These are phyloP conservation scores for Terebella lapidaria DNA, from an alignment of 2,888 invertebrate genomes.

Conservation along the genomic window DNA sequence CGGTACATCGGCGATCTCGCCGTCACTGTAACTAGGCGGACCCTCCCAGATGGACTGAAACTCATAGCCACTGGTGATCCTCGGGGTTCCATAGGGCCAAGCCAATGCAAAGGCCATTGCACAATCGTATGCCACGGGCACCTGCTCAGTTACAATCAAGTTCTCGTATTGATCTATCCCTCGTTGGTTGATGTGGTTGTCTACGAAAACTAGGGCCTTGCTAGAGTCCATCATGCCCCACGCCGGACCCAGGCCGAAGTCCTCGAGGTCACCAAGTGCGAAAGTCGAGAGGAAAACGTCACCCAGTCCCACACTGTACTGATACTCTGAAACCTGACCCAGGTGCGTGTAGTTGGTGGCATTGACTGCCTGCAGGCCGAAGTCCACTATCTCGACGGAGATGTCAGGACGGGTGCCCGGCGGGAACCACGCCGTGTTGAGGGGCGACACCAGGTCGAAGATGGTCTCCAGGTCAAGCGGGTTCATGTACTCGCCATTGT, in stretches of 20 bases:
- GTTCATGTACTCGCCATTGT: conserved; percentile 48
- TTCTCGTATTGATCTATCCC: conserved; percentile 50
- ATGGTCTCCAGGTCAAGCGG: conserved; percentile 35
- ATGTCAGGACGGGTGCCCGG: conserved; percentile 39
- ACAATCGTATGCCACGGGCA: conserved; percentile 23
- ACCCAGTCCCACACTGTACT: conserved; percentile 55
- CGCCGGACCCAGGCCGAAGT: conserved; percentile 27
- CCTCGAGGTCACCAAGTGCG: conserved; percentile 13
- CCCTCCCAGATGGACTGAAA: too few relatives aligned
- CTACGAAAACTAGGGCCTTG: conserved; percentile 71
- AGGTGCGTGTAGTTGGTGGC: conserved; percentile 33
- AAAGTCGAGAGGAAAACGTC: conserved; percentile 23
- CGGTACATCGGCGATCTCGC: conserved; percentile 26
- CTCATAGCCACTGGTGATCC: conserved; percentile 79
- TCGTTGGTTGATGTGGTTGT: conserved; percentile 88
- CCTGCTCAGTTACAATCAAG: conserved; percentile 30
- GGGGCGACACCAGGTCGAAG: conserved; percentile 20
- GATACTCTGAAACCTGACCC: conserved; percentile 74
- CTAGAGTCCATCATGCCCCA: conserved; percentile 34
- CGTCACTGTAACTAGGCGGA: conserved; percentile 29
- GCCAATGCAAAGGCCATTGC: conserved; percentile 85
- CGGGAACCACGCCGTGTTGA: conserved; percentile 19
- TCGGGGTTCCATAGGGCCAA: conserved; percentile 57
- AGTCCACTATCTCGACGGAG: conserved; percentile 41
- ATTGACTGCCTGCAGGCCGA: conserved; percentile 39